phyloP scores from a whole-genome alignment of 2,888 invertebrate species.

The Epistrophella euchroma region DNA sequence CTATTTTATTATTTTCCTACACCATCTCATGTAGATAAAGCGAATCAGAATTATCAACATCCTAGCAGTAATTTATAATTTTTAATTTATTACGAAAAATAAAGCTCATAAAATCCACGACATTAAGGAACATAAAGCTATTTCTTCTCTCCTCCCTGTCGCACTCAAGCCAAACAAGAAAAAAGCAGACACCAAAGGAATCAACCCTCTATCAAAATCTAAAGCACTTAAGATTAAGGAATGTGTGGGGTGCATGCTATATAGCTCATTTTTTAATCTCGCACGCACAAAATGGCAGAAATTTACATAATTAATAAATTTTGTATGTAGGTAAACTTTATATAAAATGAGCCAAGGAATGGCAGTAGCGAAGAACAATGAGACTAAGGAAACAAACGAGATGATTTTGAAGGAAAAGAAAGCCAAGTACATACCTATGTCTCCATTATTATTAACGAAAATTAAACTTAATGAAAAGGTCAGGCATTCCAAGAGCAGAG shows the following conservation, averaged over 20 bases:
- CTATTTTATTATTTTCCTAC: constrained; percentile 4
- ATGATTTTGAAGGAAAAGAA: neutral
- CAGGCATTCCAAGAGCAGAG: too few relatives aligned
- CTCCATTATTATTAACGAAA: neutral
- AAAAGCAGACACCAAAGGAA: neutral
- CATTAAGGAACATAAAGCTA: neutral
- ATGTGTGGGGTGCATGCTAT: neutral
- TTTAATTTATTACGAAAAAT: neutral
- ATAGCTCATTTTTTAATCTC: neutral
- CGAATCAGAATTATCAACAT: constrained; percentile 9
- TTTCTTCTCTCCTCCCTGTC: neutral
- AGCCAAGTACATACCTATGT: neutral
- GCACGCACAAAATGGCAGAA: neutral
- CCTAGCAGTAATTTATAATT: constrained; percentile 20
- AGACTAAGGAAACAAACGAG: neutral
- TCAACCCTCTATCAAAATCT: neutral
- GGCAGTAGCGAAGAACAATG: neutral
- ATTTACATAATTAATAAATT: constrained; percentile 20
- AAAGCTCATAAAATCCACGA: neutral
- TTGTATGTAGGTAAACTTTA: neutral
- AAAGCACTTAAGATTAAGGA: neutral
- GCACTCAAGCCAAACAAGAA: neutral
- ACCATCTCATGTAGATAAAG: neutral
- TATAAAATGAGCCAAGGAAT: neutral
- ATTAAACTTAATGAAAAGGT: too few relatives aligned